Evolutionary conservation across 2,888 invertebrate species (phyloP), one percentile per base, ranked within the genome.

Genomic region (Pherbina coryleti): DNA sequence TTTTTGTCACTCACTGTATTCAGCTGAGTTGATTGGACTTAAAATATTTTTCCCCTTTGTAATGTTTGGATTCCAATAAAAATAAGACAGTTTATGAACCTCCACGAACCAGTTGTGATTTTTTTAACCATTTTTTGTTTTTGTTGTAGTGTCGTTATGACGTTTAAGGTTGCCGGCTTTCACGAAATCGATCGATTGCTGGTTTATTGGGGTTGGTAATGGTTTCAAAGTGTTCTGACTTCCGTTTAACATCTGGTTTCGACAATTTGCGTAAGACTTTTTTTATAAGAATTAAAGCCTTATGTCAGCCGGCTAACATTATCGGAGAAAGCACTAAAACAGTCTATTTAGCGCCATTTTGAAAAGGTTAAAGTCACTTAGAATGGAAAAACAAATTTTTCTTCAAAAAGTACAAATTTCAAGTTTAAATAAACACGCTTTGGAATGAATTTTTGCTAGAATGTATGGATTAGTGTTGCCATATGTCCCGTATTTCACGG

Each of bases 151-250:
- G 64, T 5, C 17, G 44, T 44, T 34, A 44, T 49, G 69, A 44
- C 9, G 69, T 51, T 14, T 51, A 49, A 69, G 86, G 85, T 85
- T 86, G 84, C 85, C 86, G 86, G 84, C 86, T 85, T 84, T 84
- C 83, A 37, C 44, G 37, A 37, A 37, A 8, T 7, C 5, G 44
- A 71, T 74, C 70, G 83, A 85, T 84, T 84, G 7, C 85, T 85
- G 82, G 82, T 73, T 84, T 86, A 85, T 86, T 86, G 84, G 86
- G 86, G 86, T 86, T 84, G 86, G 86, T 86, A 86, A 86, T 86
- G 86, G 86, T 85, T 83, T 74, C 9, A 34, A 19, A 19, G 55
- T 19, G 9, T n/a, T 55, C 7, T 55, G 55, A 55, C 55, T 55
- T 55, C 19, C 25, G 28, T 25, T 62, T 28, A 28, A 19, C 14